A percentile compares a stretch with the other conserved stretches of the same genome.
Evolutionary conservation across 2,888 invertebrate genomes (phyloP).

Genomic region (Nebria brevicollis): DNA sequence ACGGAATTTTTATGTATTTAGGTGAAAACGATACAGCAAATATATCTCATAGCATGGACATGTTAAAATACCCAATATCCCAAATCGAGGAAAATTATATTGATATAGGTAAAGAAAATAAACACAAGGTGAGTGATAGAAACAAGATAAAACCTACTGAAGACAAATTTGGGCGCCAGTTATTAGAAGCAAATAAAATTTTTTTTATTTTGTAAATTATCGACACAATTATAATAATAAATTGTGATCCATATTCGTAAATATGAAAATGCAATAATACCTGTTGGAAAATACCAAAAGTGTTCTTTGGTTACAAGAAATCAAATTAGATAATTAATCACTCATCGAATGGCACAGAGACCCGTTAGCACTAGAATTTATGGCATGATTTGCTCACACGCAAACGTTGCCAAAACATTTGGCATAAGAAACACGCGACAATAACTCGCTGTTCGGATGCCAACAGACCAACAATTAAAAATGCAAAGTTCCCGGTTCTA

Average conservation of each 20-base stretch:
- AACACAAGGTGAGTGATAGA: not conserved
- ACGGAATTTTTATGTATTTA: not conserved
- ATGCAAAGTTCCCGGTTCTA: constrained; percentile 12
- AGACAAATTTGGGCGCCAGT: too few relatives aligned
- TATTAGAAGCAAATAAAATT: too few relatives aligned
- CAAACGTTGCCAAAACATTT: constrained; percentile 32
- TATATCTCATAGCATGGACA: not conserved
- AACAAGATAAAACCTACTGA: too few relatives aligned
- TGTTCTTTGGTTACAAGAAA: not conserved
- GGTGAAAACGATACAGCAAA: not conserved
- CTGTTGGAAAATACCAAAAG: too few relatives aligned
- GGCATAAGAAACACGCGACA: constrained; percentile 28
- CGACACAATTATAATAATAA: too few relatives aligned
- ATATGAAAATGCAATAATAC: too few relatives aligned
- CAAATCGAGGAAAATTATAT: not conserved
- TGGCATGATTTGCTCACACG: constrained; percentile 16
- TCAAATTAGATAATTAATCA: constrained; percentile 20
- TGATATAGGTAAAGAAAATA: not conserved
- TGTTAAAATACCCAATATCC: not conserved
- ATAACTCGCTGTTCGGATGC: constrained; percentile 25
- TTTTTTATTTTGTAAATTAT: too few relatives aligned
- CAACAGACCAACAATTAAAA: constrained; percentile 29
- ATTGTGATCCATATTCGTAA: too few relatives aligned
- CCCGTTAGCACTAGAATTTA: constrained; percentile 17
- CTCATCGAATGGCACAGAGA: constrained; percentile 5